Base-by-base conservation (phyloP, 2,797 vertebrate species). In the Brachyalestes nurse region DNA sequence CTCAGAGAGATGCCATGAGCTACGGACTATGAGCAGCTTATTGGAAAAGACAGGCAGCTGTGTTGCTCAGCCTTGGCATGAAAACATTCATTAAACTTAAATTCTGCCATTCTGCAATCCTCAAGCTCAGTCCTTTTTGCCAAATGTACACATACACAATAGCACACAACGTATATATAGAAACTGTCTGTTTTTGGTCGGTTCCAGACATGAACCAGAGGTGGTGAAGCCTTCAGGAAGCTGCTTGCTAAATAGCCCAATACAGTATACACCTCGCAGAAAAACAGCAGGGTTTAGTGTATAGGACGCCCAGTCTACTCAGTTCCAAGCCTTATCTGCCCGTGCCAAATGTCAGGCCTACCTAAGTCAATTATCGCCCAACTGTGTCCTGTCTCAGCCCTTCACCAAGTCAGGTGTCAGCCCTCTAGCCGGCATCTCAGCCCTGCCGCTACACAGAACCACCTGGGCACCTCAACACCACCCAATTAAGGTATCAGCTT, bases 241-340 rank as follows among this genome's bases (percentile, higher is more conserved):
- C 16, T 34, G 60, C 23, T 16, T 19, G 0, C 49, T 21, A 34
- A 79, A 66, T 34, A 45, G 23, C 49, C 10, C 12, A 3, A 47
- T 45, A 21, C 38, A 67, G 78, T 58, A n/a, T 0, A n/a, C 49
- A 72, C 13, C n/a, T 17, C 14, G 49, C 9, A 21, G 25, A 25
- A 66, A 57, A 21, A 57, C 45, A 47, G 40, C 25, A 21, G 14
- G 21, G 38, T 21, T 57, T 16, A 58, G 19, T 66, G 42, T 17
- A 51, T 38, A 58, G 34, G 17, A 57, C 49, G 28, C 9, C 19
- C 49, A 40, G 34, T 73, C 51, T 42, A 34, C 53, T 57, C 71
- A 73, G 53, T 73, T 73, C 58, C 34, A 58, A 49, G 51, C 71
- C 53, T 73, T 73, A 73, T 73, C 53, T 73, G 53, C 13, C 71